A percentile compares a stretch with the other conserved stretches of the same genome.
Conservation (phyloP, 1,140 invertebrate genomes). For the Drosophila bocqueti region DNA sequence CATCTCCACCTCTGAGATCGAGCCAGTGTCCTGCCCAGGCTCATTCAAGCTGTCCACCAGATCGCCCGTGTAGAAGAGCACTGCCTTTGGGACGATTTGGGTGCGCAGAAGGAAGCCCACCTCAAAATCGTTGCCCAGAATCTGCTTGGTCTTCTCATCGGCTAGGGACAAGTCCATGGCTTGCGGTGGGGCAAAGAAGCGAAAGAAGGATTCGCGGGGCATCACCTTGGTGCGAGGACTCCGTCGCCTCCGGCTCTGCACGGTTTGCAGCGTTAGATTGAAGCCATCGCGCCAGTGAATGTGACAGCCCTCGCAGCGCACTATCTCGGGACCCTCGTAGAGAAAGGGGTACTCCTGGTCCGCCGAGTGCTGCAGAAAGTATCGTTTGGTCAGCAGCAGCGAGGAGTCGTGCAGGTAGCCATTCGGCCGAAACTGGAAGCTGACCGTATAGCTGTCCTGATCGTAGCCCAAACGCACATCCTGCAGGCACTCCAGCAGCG, state of each 20-base stretch:
- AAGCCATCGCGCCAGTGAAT: constrained; percentile 98
- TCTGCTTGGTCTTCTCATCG: constrained; percentile 70
- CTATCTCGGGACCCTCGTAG: constrained; percentile 99
- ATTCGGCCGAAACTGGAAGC: constrained; percentile 97
- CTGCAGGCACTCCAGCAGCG: constrained; percentile 94
- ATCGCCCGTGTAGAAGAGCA: constrained; percentile 96
- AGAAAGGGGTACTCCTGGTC: constrained; percentile 96
- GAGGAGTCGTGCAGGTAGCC: constrained; percentile 97
- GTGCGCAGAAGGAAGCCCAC: constrained; percentile 98
- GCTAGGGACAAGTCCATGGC: constrained; percentile 89
- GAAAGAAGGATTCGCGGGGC: constrained; percentile 98
- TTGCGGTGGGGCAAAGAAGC: constrained; percentile 96
- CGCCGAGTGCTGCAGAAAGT: constrained; percentile 95
- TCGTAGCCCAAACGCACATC: constrained; percentile 94
- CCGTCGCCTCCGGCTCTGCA: constrained; percentile 97
- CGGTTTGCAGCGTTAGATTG: constrained; percentile 97
- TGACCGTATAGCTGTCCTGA: constrained; percentile 87
- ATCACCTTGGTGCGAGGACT: constrained; percentile 96
- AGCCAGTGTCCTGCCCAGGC: neutral
- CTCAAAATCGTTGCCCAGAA: constrained; percentile 94
- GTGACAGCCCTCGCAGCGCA: constrained; percentile 94
- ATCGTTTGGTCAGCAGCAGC: constrained; percentile 96
- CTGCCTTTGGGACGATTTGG: constrained; percentile 94
- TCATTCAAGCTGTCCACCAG: constrained; percentile 86
- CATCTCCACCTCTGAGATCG: constrained; percentile 11